Percentiles rank a stretch among this genome's conserved stretches.
Evolutionary conservation across 2,113 vertebrate genomes (phyloP).

Genomic region (Coptodon bakossiorum): DNA sequence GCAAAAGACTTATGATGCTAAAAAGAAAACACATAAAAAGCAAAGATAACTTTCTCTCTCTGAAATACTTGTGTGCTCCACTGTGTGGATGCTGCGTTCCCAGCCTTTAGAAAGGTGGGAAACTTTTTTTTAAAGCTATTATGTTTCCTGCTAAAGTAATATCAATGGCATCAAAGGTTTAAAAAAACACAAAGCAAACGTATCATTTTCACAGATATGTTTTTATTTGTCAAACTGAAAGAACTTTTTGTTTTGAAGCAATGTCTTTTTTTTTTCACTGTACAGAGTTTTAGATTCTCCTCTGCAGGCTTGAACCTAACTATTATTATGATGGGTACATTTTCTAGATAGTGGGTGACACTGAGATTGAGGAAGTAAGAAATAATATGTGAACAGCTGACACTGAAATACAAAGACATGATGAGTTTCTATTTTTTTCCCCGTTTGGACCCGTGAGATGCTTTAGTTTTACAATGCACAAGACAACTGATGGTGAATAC

Average conservation of each 20-base stretch:
- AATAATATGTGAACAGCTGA: slow-evolving; percentile 34
- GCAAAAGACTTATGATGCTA: not conserved
- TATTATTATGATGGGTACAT: slow-evolving; percentile 46
- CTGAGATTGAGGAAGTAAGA: slow-evolving; percentile 40
- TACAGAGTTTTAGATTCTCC: slow-evolving; percentile 54
- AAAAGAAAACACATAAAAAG: not conserved
- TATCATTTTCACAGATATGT: slow-evolving; percentile 66
- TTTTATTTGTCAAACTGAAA: slow-evolving; percentile 78
- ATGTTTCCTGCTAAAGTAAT: not conserved
- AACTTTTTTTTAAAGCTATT: not conserved
- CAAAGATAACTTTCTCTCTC: not conserved
- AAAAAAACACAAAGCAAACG: not conserved
- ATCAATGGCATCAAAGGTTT: not conserved
- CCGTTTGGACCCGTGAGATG: slow-evolving; percentile 16
- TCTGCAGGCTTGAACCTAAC: slow-evolving; percentile 50
- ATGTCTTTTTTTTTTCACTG: slow-evolving; percentile 59
- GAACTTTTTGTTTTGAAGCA: slow-evolving; percentile 62
- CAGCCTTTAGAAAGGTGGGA: not conserved
- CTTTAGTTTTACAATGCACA: slow-evolving; percentile 45
- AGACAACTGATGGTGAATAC: slow-evolving; percentile 47
- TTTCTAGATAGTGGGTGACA: slow-evolving; percentile 62
- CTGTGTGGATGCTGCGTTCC: not conserved
- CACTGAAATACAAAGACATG: slow-evolving; percentile 42
- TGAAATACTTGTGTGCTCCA: not conserved
- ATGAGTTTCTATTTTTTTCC: slow-evolving; percentile 25